A percentile compares a stretch with the other conserved stretches of the same genome.
These are phyloP conservation scores for Athripsodes cinereus DNA, from an alignment of 2,888 invertebrate species.

Conservation along the genomic window DNA sequence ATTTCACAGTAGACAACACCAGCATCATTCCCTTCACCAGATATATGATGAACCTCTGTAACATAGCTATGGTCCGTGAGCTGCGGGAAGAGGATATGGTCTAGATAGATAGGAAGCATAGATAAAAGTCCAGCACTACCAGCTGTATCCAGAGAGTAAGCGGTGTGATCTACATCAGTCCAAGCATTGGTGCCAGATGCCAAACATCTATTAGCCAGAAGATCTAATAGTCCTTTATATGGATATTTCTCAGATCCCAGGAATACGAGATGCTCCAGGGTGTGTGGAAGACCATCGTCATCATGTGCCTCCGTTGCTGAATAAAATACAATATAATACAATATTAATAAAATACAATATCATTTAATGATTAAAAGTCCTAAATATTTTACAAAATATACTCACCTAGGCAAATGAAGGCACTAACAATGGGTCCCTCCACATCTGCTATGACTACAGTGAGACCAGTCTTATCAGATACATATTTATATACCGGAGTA, in stretches of 20 bases:
- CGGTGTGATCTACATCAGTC: slow-evolving; percentile 83
- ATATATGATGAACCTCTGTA: slow-evolving; percentile 90
- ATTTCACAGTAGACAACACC: slow-evolving; percentile 97
- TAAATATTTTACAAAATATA: not conserved
- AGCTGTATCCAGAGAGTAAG: slow-evolving; percentile 84
- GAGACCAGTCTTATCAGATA: slow-evolving; percentile 71
- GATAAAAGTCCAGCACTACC: slow-evolving; percentile 82
- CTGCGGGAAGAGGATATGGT: slow-evolving; percentile 82
- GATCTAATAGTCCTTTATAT: slow-evolving; percentile 82
- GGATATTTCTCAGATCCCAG: slow-evolving; percentile 86
- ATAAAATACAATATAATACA: slow-evolving; percentile 19
- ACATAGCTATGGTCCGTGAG: slow-evolving; percentile 74
- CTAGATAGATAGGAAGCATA: slow-evolving; percentile 84
- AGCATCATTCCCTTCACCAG: slow-evolving; percentile 80
- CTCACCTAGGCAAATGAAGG: slow-evolving; percentile 79
- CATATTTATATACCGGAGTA: slow-evolving; percentile 75
- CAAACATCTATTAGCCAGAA: slow-evolving; percentile 82
- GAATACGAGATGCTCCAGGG: slow-evolving; percentile 87
- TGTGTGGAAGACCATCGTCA: slow-evolving; percentile 90
- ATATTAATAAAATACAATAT: too few relatives aligned
- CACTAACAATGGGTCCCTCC: slow-evolving; percentile 85
- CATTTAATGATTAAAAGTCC: not conserved
- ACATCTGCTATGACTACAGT: slow-evolving; percentile 79
- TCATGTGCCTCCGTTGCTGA: slow-evolving; percentile 86
- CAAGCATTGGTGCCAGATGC: slow-evolving; percentile 91